A percentile compares a stretch with the other conserved stretches of the same genome.
phyloP scores from a whole-genome alignment of 2,113 vertebrate genomes.

The Macquaria australasica region DNA sequence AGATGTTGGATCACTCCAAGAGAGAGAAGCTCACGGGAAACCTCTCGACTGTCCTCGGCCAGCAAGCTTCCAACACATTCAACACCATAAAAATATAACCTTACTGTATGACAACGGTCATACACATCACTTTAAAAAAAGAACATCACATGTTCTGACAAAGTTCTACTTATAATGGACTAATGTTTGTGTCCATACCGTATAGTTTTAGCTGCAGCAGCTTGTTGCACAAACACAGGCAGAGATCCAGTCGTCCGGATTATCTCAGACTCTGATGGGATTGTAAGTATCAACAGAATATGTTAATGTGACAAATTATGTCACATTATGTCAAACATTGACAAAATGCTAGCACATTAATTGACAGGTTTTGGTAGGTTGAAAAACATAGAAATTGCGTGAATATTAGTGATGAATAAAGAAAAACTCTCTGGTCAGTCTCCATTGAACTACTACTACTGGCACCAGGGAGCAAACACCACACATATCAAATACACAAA shows the following conservation, averaged over 20 bases:
- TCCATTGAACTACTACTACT: no score
- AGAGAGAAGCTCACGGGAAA: slow-evolving; percentile 85
- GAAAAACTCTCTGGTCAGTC: no score
- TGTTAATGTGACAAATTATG: not conserved
- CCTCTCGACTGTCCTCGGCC: slow-evolving; percentile 71
- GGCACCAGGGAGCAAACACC: no score
- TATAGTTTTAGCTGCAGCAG: slow-evolving; percentile 87
- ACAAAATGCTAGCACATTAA: not conserved
- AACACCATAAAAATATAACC: not conserved
- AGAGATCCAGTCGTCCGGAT: slow-evolving; percentile 64
- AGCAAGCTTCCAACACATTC: slow-evolving; percentile 83
- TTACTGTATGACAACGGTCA: not conserved
- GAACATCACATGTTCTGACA: not conserved
- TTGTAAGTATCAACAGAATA: not conserved
- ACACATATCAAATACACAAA: no score
- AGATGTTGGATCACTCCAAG: slow-evolving; percentile 85
- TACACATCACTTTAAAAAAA: not conserved
- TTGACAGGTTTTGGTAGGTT: not conserved
- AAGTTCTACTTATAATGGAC: not conserved
- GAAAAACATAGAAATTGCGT: not conserved
- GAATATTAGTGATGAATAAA: not conserved
- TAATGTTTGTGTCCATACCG: slow-evolving; percentile 66
- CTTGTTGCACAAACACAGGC: slow-evolving; percentile 85
- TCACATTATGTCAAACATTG: not conserved
- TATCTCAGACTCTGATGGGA: slow-evolving; percentile 48